Evolutionary conservation across 2,888 invertebrate genomes (phyloP), one percentile per base, ranked within the genome.

Genomic region (Charanyca ferruginea): DNA sequence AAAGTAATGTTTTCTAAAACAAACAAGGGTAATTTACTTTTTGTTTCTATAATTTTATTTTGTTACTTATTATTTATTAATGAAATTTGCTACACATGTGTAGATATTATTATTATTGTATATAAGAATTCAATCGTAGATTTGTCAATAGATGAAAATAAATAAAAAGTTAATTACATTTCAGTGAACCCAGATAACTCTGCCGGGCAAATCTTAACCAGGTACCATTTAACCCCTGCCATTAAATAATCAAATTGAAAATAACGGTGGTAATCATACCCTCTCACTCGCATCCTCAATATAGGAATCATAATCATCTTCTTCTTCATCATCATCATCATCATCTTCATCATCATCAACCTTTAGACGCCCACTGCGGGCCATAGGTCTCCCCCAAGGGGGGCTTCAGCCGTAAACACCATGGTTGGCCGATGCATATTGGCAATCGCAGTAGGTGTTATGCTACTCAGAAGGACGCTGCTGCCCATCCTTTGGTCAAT

Each of bases 1-100:
- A 91, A 89, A 89, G 91, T 93, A 83, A 89, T 88, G 86, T 91
- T 92, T 90, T 89, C 88, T 84, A 51, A 84, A 81, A 80, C 81
- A 80, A 82, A 86, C 77, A 83, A 87, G 73, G 93, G 94, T 94
- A 93, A 93, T 87, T 77, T 71, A 38, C 60, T 78, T 80, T 81
- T 83, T 75, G 68, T 80, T 81, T 81, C 70, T 58, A 51, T 75
- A 28, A 47, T 54, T 77, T 74, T 73, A 55, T 62, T 66, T 74
- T 71, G 9, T 45, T 52, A 13, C 38, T 38, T 38, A 52, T 45
- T 52, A 13, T 16, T 38, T 38, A 52, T 45, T 18, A 18, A 32
- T 49, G 22, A 25, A n/a, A 18, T 49, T 49, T 62, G 3, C 6
- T 20, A 45, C 13, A 41, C 4, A 55, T 25, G 13, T 48, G 20